These are phyloP conservation scores for Gephyroberyx darwinii DNA, from an alignment of 2,797 vertebrate genomes.

Conservation along the genomic window DNA sequence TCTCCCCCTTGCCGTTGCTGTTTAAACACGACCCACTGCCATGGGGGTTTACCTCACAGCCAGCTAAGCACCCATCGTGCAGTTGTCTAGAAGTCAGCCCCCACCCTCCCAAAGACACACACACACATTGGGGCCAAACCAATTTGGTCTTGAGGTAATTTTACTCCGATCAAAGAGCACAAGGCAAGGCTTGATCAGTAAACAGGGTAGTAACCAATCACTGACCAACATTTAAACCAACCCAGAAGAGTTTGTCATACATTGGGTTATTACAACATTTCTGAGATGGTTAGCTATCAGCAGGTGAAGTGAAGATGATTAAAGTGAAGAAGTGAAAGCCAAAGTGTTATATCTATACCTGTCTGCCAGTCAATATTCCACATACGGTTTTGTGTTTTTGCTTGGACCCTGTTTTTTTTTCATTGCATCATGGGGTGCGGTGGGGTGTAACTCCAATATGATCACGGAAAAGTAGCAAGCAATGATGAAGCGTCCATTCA, in stretches of 20 bases:
- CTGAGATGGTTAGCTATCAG: neutral
- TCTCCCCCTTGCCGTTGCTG: constrained; percentile 47
- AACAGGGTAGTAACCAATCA: constrained; percentile 28
- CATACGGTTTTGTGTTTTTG: constrained; percentile 41
- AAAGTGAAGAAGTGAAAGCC: neutral
- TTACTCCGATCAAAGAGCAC: constrained; percentile 41
- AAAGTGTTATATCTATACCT: constrained; percentile 18
- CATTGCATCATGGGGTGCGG: constrained; percentile 71
- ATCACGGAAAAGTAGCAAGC: constrained; percentile 67
- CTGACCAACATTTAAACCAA: constrained; percentile 49
- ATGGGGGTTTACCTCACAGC: constrained; percentile 59
- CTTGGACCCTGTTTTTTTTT: constrained; percentile 49
- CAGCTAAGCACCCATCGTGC: constrained; percentile 54
- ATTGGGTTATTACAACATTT: neutral
- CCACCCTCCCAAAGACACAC: constrained; percentile 24
- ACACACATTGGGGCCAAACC: constrained; percentile 31
- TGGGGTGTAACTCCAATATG: constrained; percentile 45
- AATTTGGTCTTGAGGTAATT: constrained; percentile 57
- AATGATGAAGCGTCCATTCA: constrained; percentile 75
- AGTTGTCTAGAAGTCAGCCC: constrained; percentile 47
- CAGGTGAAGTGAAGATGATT: no score
- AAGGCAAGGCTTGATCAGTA: constrained; percentile 45
- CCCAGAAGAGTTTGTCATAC: neutral
- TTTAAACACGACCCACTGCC: constrained; percentile 62
- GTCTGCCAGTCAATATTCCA: constrained; percentile 38